Evolutionary conservation across 2,888 invertebrate species (phyloP), one percentile per base, ranked within the genome.

Genomic region (Calliphora vomitoria): DNA sequence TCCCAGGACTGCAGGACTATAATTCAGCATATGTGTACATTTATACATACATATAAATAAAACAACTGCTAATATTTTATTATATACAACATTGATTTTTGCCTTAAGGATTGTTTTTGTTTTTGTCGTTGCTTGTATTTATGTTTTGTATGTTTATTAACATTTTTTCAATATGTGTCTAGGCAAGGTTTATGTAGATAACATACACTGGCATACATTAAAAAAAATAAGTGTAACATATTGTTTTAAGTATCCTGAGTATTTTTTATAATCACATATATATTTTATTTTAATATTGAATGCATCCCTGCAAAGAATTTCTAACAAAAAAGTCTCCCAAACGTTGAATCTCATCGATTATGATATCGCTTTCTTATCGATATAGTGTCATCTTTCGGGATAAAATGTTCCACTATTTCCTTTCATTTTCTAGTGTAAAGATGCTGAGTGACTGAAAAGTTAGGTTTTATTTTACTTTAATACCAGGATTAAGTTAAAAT

Each of bases 41-140:
- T 25, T 2, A 25, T 25, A 25, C 25, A 25, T 25, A 25, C 25
- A 25, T 53, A 66, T 55, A 82, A 74, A 60, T 55, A 58, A 58
- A 44, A 44, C 47, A 68, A 69, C 62, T 64, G 78, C 78, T 78
- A 78, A 83, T 78, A 78, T 83, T 83, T 78, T 78, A 83, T 83
- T 78, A 76, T 58, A 58, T 41, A 38, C n/a, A 60, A 80, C 66
- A 82, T 71, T 76, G 53, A 78, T 78, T 71, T 78, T 78, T 71
- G 75, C 82, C 60, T 82, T 71, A 55, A 83, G 55, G 13, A 47
- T 55, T 66, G 38, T 58, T 58, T 58, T 69, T 18, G 5, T 58
- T 47, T 58, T 58, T 58, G 20, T 10, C 55, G n/a, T 35, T 15
- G 35, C 0, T 53, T 11, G n/a, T 62, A 71, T 50, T 80, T 71